phyloP scores from a whole-genome alignment of 64 coral and sea anemone genomes.

The Montipora capricornis region DNA sequence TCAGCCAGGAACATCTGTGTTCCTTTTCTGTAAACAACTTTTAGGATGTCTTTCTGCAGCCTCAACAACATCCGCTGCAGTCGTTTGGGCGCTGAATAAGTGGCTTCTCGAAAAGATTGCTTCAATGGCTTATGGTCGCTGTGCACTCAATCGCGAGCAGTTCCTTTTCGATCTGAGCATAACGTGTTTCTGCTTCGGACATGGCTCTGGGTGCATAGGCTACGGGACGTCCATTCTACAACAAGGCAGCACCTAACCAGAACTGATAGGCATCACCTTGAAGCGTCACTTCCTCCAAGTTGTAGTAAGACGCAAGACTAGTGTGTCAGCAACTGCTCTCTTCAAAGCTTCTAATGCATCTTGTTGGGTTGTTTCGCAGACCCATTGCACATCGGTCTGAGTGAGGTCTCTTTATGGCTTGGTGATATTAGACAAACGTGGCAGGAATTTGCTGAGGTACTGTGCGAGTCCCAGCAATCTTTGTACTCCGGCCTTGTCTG shows the following conservation, averaged over 20 bases:
- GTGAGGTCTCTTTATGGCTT: too few relatives aligned
- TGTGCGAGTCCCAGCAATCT: too few relatives aligned
- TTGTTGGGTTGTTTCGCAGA: too few relatives aligned
- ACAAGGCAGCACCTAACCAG: neutral
- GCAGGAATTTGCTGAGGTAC: too few relatives aligned
- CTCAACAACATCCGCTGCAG: neutral
- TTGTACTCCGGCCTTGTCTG: too few relatives aligned
- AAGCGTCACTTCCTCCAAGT: neutral
- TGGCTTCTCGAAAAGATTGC: too few relatives aligned
- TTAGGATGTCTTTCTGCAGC: constrained; percentile 6
- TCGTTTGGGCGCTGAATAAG: too few relatives aligned
- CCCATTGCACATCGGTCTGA: too few relatives aligned
- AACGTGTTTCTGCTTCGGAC: neutral
- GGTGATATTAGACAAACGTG: too few relatives aligned
- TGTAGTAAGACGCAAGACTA: neutral
- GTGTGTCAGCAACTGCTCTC: neutral
- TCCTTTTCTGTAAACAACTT: too few relatives aligned
- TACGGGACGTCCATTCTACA: constrained; percentile 4
- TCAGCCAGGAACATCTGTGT: too few relatives aligned
- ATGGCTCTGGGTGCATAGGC: neutral
- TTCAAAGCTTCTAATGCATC: neutral
- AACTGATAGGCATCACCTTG: neutral
- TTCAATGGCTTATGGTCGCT: too few relatives aligned
- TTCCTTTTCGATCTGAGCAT: constrained; percentile 33
- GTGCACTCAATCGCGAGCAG: constrained; percentile 15